Evolutionary conservation across 2,113 vertebrate species (phyloP), one percentile per base, ranked within the genome.

Genomic region (Microcebus lehilahytsara): DNA sequence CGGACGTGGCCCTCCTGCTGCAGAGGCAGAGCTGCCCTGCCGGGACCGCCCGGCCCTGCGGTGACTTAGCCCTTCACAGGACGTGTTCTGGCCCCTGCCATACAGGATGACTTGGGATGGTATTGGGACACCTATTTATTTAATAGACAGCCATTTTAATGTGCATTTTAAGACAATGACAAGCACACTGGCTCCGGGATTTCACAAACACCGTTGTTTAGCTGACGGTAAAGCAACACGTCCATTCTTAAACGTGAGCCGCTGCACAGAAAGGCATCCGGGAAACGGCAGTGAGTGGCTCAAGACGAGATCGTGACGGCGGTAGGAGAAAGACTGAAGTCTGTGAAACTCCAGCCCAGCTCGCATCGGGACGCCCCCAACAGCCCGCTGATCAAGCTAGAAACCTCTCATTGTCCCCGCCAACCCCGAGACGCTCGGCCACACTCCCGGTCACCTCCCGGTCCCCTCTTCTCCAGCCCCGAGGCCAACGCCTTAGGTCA

Each of bases 391-490:
- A 22, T 32, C 9, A 6, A 42, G 9, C 25, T 6, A 11, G 23
- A 17, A 67, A 8, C 32, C 34, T 30, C 27, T 20, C 2, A 10
- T 46, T 12, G 10, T 17, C 14, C 8, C 23, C 23, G n/a, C 56
- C 14, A 1, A 10, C 8, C 60, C 40, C 60, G 14, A 27, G 22
- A 62, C 32, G 0, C 40, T 32, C 40, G 0, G 9, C 22, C 17
- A 4, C 10, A 2, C n/a, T 27, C 10, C 40, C 4, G 27, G 34
- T 8, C 56, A 62, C 60, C 23, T 62, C 23, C 60, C 14, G 23
- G 27, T 37, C 79, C 71, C 30, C 23, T 37, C 46, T 56, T 37
- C 58, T 10, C n/a, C 56, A 42, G 12, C 1, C 69, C 85, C 42
- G 34, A 1, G 5, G 40, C 9, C 25, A 62, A 9, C 0, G 6